Evolutionary conservation across 2,797 vertebrate species (phyloP), one percentile per base, ranked within the genome.

Genomic region (Epinephelus coioides): DNA sequence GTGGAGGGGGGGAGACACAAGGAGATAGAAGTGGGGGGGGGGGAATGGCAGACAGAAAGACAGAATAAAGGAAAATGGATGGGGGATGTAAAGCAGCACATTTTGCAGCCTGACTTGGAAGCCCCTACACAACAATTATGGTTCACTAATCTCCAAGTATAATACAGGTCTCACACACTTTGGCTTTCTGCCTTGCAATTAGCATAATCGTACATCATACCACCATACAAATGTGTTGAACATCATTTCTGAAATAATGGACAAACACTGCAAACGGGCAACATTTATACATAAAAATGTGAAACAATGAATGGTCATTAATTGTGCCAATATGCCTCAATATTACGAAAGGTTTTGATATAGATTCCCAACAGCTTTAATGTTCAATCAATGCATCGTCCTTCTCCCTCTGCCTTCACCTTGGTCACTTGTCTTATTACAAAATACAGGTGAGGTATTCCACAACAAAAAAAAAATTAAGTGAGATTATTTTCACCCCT

Each of bases 81-180:
- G 79, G 79, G 73, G 85, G 71, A 30, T 78, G 84, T 84, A 84
- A 84, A 87, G 82, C 76, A 79, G 76, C 75, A 86, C 18, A 91
- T 79, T 89, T 72, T 69, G 10, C 78, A 91, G 79, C 69, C 75
- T 54, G 80, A 85, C 83, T 92, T 71, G 82, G 81, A 90, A 90
- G 86, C 88, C 60, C 77, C 75, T 76, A 68, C 75, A 85, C 89
- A 88, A 89, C 78, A 90, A 86, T 91, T 88, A 86, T 63, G 75
- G 70, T 76, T 91, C 19, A 15, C 85, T 92, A 91, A 93, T 93
- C 89, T 90, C 81, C 34, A 62, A 84, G 67, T 79, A 91, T 77
- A 90, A 92, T 90, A 66, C 71, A 85, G 84, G 81, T 90, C 87
- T 90, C 78, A 76, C 71, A 82, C 73, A 82, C 56, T 83, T 77